Base-by-base conservation (phyloP, 2,888 invertebrate genomes). In the Standfussiana lucernea region DNA sequence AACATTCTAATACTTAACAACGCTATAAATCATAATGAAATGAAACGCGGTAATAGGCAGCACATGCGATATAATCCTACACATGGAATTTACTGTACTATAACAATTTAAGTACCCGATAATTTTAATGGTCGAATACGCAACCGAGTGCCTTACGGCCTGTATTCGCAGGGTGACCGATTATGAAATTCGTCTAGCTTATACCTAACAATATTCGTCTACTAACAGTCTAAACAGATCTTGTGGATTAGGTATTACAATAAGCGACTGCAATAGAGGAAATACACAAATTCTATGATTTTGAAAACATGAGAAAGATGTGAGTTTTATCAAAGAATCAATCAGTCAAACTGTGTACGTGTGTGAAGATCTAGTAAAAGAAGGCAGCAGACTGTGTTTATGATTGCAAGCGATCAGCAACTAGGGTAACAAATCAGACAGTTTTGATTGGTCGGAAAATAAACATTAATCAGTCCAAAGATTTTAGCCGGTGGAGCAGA, bases 81-180 rank as follows among this genome's bases (percentile, higher is more conserved):
- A 37, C 45, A 56, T 61, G 15, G 15, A 67, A 59, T 68, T 62
- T 53, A 72, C 13, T 13, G 47, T 67, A 47, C 67, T 32, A 42
- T 56, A 75, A 59, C 62, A 45, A 40, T 76, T 65, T 59, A 50
- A 82, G 28, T 82, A 45, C 42, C 35, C 67, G 64, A 69, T 77
- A 45, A 68, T 62, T 47, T 82, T 68, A 47, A 82, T 68, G 76
- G n/a, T 32, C 37, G 24, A 50, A n/a, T 76, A 53, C 47, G 62
- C 40, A 81, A 81, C n/a, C 8, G 32, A 18, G 4, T 28, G 35
- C 32, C n/a, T 45, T 18, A 24, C 32, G 56, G 10, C 47, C 32
- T 24, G 13, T 28, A 47, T 18, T 0, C 61, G 32, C 15, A 28
- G 18, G 32, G 40, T 32, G 76, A 76, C 13, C 32, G 61, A 24